Percentiles rank a stretch among this genome's conserved stretches.
These are phyloP conservation scores for Caenorhabditis latens DNA, from an alignment of 1,140 invertebrate species.

Conservation along the genomic window DNA sequence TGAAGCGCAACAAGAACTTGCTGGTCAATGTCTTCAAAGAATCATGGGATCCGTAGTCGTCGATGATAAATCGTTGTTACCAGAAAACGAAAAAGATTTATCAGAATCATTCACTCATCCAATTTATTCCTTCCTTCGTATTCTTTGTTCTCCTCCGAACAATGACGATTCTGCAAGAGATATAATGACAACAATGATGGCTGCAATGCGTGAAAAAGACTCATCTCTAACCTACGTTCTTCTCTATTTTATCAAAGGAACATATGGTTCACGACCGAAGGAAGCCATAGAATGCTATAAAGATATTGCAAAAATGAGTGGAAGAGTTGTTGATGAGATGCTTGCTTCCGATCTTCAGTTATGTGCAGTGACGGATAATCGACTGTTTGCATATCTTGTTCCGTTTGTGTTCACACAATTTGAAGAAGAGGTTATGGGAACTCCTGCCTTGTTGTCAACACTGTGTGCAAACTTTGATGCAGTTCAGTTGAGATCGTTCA, in stretches of 20 bases:
- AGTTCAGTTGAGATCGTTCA: conserved; percentile 12
- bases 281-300: conserved; percentile 8
- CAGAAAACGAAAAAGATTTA: conserved; percentile 17
- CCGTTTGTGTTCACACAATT: conserved; percentile 45
- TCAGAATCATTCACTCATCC: conserved; percentile 19
- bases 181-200: conserved; percentile 19
- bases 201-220: conserved; percentile 51
- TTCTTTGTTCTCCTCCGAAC: background rate
- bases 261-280: background rate
- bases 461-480: conserved; percentile 44
- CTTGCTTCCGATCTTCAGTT: conserved; percentile 12
- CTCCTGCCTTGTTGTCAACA: background rate
- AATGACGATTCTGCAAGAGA: background rate
- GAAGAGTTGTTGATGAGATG: background rate
- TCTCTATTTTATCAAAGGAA: conserved; percentile 48
- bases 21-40: conserved; percentile 7
- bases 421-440: background rate
- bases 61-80: background rate
- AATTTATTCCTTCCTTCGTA: background rate
- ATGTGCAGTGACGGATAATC: conserved; percentile 45
- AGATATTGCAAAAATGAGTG: conserved; percentile 47
- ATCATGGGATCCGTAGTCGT: conserved; percentile 12
- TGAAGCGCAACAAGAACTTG: conserved; percentile 12
- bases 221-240: conserved; percentile 38
- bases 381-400: conserved; percentile 55